phyloP scores from a whole-genome alignment of 1,140 invertebrate species.

The Rhyacophila brunnea region DNA sequence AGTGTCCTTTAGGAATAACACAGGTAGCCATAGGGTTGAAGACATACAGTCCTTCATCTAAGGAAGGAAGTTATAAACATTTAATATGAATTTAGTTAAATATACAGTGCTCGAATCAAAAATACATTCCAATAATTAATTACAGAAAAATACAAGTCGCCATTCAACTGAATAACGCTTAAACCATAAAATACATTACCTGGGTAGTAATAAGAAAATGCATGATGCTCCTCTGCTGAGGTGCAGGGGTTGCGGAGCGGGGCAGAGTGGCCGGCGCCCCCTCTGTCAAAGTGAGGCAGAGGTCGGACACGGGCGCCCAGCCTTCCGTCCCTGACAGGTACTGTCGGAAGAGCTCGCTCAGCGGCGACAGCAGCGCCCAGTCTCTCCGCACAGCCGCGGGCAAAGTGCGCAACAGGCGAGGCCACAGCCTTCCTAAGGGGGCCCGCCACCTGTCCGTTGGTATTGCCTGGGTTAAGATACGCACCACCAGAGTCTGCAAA shows the following conservation, averaged over 20 bases:
- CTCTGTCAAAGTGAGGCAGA: constrained; percentile 28
- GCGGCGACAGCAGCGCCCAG: constrained; percentile 34
- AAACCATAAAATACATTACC: constrained; percentile 1
- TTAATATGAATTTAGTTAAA: too few relatives aligned
- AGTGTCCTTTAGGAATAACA: too few relatives aligned
- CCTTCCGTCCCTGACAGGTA: constrained; percentile 31
- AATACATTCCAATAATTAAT: too few relatives aligned
- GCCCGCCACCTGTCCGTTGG: constrained; percentile 28
- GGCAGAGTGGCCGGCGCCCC: neutral
- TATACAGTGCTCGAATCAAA: too few relatives aligned
- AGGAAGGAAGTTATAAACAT: too few relatives aligned
- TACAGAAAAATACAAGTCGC: too few relatives aligned
- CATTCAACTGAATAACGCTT: too few relatives aligned
- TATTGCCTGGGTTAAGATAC: constrained; percentile 34
- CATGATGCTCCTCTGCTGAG: constrained; percentile 22
- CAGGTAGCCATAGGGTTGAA: too few relatives aligned
- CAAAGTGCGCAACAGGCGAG: constrained; percentile 42
- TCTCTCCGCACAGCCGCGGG: constrained; percentile 40
- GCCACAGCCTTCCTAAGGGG: constrained; percentile 40
- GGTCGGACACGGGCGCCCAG: constrained; percentile 31
- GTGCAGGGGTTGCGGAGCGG: constrained; percentile 22
- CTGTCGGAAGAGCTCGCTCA: constrained; percentile 38
- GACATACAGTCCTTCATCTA: too few relatives aligned
- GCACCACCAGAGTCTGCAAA: constrained; percentile 35
- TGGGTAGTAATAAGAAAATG: constrained; percentile 27